A percentile compares a stretch with the other conserved stretches of the same genome.
These are phyloP conservation scores for Hyperoplus lanceolatus DNA, from an alignment of 2,797 vertebrate genomes.

Conservation along the genomic window DNA sequence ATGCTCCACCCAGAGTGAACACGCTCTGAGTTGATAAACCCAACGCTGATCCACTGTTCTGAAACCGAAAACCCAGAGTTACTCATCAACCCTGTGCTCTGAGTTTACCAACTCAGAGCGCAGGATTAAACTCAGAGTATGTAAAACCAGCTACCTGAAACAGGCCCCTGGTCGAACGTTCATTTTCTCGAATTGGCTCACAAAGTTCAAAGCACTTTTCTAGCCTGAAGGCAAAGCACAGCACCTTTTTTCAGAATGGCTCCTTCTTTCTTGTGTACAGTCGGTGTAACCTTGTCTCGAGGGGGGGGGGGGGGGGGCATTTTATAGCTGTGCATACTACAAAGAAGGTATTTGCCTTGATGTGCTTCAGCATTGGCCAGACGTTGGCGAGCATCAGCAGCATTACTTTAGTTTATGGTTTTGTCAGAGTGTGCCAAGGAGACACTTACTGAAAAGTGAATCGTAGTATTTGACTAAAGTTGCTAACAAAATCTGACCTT, in stretches of 20 bases:
- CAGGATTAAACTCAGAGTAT: too few species aligned
- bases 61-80: too few species aligned
- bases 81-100: too few species aligned
- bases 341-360: constrained; percentile 1
- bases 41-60: too few species aligned
- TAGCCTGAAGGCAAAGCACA: constrained; percentile 10
- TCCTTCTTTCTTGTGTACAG: constrained; percentile 8
- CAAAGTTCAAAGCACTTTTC: constrained; percentile 21
- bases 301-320: neutral
- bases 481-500: constrained; percentile 19
- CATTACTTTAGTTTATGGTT: constrained; percentile 45
- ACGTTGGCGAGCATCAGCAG: constrained; percentile 12
- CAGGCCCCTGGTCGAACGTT: neutral
- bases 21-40: too few species aligned
- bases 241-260: constrained; percentile 22
- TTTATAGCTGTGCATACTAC: constrained; percentile 24
- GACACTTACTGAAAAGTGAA: constrained; percentile 38
- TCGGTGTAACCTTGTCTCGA: constrained; percentile 21
- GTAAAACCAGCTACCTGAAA: too few species aligned
- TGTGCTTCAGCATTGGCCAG: constrained; percentile 6
- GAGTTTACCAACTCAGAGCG: too few species aligned
- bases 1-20: too few species aligned
- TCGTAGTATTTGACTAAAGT: constrained; percentile 8
- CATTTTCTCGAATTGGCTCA: neutral
- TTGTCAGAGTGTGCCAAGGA: constrained; percentile 35